These are phyloP conservation scores for Hemiprocne comata DNA, from an alignment of 2,113 vertebrate genomes.

Conservation along the genomic window DNA sequence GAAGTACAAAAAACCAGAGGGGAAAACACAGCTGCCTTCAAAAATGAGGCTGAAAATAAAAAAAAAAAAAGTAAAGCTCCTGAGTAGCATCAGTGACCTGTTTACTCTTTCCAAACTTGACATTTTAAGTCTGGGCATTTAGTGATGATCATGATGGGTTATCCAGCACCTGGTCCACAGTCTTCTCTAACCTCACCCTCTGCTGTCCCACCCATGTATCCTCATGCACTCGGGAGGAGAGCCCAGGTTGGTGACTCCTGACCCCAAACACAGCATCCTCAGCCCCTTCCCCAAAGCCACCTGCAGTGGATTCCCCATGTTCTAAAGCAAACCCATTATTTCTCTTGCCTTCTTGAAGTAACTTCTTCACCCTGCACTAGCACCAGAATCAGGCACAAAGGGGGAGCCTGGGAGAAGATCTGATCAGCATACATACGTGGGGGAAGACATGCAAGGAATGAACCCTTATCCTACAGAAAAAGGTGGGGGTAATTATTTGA, in stretches of 20 bases:
- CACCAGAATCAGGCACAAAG: background rate
- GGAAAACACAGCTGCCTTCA: background rate
- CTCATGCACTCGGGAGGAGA: background rate
- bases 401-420: background rate
- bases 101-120: background rate
- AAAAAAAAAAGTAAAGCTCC: background rate
- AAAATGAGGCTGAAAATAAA: background rate
- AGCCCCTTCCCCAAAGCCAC: background rate
- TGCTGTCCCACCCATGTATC: background rate
- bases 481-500: background rate
- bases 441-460: background rate
- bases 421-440: background rate
- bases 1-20: background rate
- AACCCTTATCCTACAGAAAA: background rate
- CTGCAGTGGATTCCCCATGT: background rate
- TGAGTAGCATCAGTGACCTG: background rate
- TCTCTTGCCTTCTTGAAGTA: background rate
- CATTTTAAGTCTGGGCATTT: background rate
- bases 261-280: background rate
- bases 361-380: background rate
- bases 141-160: background rate
- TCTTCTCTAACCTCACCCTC: background rate
- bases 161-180: background rate
- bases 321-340: background rate
- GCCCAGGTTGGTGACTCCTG: background rate